These are phyloP conservation scores for Pangasius larnaudii DNA, from an alignment of 2,797 vertebrate species.

Conservation along the genomic window DNA sequence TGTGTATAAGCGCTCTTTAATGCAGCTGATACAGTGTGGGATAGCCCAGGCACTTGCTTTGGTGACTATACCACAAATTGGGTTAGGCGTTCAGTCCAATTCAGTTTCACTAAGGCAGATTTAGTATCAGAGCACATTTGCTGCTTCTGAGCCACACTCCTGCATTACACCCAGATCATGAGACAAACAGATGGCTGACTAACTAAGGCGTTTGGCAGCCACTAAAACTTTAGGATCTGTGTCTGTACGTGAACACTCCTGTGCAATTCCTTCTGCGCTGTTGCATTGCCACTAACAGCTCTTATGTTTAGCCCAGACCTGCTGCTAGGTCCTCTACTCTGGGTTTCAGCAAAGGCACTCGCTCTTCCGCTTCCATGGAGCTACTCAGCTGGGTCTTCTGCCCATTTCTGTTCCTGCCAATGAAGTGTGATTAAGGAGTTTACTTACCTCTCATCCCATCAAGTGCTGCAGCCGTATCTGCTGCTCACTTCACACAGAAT, in stretches of 20 bases:
- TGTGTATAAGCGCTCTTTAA: not conserved
- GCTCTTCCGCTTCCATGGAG: not conserved
- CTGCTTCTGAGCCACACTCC: not conserved
- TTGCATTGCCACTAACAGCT: not conserved
- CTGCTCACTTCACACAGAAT: not conserved
- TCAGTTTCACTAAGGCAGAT: not conserved
- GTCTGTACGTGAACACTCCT: not conserved
- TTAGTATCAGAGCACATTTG: not conserved
- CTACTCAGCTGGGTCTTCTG: not conserved
- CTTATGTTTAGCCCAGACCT: not conserved
- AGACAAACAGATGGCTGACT: not conserved
- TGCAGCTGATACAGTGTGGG: not conserved
- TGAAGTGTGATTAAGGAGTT: not conserved
- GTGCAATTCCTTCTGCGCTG: not conserved
- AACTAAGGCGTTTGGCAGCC: not conserved
- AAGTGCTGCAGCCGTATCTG: not conserved
- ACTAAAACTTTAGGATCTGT: not conserved
- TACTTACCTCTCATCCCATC: not conserved
- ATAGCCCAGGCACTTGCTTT: not conserved
- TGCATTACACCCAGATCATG: not conserved
- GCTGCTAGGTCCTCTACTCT: not conserved
- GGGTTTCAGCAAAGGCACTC: not conserved
- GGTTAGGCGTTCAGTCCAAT: slow-evolving; percentile 2
- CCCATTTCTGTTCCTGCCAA: not conserved
- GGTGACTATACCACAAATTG: not conserved